These are phyloP conservation scores for Onychomys leucogaster DNA, from an alignment of 2,797 vertebrate species.

Conservation along the genomic window DNA sequence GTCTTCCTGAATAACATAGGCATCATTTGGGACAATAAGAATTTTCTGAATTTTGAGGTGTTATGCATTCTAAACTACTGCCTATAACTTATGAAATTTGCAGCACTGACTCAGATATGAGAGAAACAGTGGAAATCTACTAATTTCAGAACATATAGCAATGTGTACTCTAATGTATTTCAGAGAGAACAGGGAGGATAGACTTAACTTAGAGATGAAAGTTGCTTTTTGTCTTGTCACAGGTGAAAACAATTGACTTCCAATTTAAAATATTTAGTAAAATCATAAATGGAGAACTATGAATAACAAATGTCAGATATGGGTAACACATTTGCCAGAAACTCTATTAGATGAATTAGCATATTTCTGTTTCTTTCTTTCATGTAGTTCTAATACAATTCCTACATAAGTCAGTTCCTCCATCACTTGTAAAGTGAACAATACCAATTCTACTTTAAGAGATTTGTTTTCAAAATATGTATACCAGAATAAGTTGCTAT, in stretches of 20 bases:
- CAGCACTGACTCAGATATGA: not conserved
- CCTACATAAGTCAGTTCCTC: not conserved
- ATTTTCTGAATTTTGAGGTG: conserved; percentile 47
- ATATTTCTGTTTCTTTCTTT: not conserved
- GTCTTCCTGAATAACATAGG: not conserved
- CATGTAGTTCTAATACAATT: not conserved
- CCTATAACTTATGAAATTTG: conserved; percentile 12
- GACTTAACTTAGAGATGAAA: not conserved
- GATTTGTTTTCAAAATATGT: not conserved
- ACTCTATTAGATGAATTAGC: not conserved
- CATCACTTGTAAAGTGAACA: not conserved
- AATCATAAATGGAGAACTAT: not conserved
- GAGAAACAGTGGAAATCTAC: not conserved
- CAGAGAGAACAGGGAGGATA: not conserved
- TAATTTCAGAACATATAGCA: not conserved
- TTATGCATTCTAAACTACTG: conserved; percentile 50
- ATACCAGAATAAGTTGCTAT: not conserved
- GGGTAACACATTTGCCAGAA: not conserved
- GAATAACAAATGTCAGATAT: not conserved
- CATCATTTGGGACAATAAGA: not conserved
- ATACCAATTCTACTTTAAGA: not conserved
- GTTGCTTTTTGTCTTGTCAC: not conserved
- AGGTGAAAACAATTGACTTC: not conserved
- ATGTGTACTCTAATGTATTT: not conserved
- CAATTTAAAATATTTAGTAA: not conserved